phyloP scores from a whole-genome alignment of 2,888 invertebrate genomes.

The Parasteatoda lunata region DNA sequence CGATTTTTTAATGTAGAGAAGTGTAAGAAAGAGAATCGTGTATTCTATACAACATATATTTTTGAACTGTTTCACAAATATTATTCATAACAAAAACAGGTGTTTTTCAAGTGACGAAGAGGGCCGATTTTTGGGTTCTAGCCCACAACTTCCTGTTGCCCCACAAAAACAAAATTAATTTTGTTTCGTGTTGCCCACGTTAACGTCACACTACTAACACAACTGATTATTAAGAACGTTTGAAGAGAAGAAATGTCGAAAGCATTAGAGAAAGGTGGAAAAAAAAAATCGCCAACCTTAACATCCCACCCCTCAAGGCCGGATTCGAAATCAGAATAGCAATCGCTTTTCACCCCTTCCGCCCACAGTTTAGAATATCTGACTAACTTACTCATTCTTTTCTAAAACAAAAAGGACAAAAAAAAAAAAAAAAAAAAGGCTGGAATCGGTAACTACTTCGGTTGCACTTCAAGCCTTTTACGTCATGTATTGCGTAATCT shows the following conservation, averaged over 20 bases:
- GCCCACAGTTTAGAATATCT: slow-evolving; percentile 28
- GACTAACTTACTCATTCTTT: slow-evolving; percentile 13
- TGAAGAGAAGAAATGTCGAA: neutral
- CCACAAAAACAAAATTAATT: too few species aligned
- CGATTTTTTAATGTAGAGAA: too few species aligned
- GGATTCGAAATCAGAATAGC: slow-evolving; percentile 24
- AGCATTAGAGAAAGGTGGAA: neutral
- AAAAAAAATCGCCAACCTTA: slow-evolving; percentile 45
- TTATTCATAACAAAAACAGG: neutral
- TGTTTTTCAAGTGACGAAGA: neutral
- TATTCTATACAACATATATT: too few species aligned
- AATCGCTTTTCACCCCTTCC: slow-evolving; percentile 13
- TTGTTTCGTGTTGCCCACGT: neutral
- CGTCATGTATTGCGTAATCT: neutral
- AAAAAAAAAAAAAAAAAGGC: slow-evolving; percentile 9
- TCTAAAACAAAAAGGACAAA: neutral
- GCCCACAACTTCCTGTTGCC: slow-evolving; percentile 46
- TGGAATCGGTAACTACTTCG: slow-evolving; percentile 8
- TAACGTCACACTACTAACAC: neutral
- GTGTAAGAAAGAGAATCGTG: too few species aligned
- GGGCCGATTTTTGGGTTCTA: slow-evolving; percentile 13
- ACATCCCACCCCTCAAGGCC: slow-evolving; percentile 31
- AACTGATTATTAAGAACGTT: neutral
- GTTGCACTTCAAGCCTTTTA: neutral
- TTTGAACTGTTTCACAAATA: too few species aligned